These are phyloP conservation scores for Eueides isabella DNA, from an alignment of 1,140 invertebrate species.

Conservation along the genomic window DNA sequence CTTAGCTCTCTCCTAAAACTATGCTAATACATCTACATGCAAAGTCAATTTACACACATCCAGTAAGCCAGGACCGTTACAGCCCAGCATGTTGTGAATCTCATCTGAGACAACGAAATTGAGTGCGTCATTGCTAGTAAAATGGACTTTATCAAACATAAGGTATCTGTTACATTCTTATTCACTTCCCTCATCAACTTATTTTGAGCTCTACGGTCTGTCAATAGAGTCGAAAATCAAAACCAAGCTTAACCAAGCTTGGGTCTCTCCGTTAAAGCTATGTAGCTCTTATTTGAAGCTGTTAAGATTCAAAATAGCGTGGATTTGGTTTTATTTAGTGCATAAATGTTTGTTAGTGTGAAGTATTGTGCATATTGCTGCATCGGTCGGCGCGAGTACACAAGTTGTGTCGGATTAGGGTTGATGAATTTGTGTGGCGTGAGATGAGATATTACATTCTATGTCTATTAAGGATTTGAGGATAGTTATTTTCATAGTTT, in stretches of 20 bases:
- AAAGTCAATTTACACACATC: slow-evolving; percentile 3
- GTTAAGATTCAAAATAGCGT: slow-evolving; percentile 19
- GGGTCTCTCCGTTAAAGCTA: neutral
- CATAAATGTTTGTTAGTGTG: slow-evolving; percentile 31
- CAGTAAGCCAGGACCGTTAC: neutral
- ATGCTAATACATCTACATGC: neutral
- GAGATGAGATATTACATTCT: neutral
- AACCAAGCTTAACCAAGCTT: neutral
- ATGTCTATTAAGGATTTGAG: neutral
- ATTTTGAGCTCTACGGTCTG: neutral
- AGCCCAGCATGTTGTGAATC: slow-evolving; percentile 19
- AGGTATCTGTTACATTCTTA: slow-evolving; percentile 20
- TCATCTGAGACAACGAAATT: slow-evolving; percentile 22
- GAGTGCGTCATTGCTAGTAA: slow-evolving; percentile 35
- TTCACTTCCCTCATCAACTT: neutral
- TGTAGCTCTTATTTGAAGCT: slow-evolving; percentile 16
- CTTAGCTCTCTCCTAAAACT: neutral
- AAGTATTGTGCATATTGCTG: slow-evolving; percentile 41
- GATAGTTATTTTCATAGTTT: too few relatives aligned
- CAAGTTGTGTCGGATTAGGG: slow-evolving; percentile 28
- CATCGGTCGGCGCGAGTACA: slow-evolving; percentile 28
- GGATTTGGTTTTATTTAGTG: slow-evolving; percentile 10
- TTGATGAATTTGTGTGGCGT: slow-evolving; percentile 17
- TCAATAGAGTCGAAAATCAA: neutral
- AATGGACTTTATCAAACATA: slow-evolving; percentile 36